Conservation (phyloP, 64 coral and sea anemone genomes). For the Montipora foliosa region DNA sequence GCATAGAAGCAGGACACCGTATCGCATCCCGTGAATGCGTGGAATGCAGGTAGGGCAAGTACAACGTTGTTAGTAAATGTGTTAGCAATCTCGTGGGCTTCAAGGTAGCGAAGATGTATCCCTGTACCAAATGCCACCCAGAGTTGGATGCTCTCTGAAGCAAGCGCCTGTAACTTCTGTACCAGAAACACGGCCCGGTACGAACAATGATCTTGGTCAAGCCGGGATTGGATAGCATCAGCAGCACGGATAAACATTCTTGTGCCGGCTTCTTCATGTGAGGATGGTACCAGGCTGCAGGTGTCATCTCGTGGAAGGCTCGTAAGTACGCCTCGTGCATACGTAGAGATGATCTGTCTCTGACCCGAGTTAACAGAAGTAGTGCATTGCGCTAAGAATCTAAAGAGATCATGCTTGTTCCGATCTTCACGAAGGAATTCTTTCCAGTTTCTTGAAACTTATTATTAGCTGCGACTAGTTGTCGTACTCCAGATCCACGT, state of each 20-base stretch:
- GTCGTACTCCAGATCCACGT: constrained; percentile 25
- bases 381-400: not conserved
- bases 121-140: constrained; percentile 69
- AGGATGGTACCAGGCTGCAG: constrained; percentile 17
- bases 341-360: not conserved
- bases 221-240: constrained; percentile 19
- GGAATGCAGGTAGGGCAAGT: constrained; percentile 31
- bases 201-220: constrained; percentile 42
- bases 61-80: constrained; percentile 1
- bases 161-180: not conserved
- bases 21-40: constrained; percentile 53
- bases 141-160: not conserved
- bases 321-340: not conserved
- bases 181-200: constrained; percentile 1
- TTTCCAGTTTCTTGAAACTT: constrained; percentile 32
- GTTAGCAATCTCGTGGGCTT: constrained; percentile 42
- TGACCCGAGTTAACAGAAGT: not conserved
- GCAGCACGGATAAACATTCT: constrained; percentile 24
- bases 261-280: constrained; percentile 65
- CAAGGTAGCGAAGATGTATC: constrained; percentile 24
- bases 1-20: constrained; percentile 61
- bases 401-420: constrained; percentile 49
- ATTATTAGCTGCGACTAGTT: not conserved
- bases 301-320: not conserved
- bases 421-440: constrained; percentile 12